These are phyloP conservation scores for Tanypteryx hageni DNA, from an alignment of 2,888 invertebrate genomes.

Conservation along the genomic window DNA sequence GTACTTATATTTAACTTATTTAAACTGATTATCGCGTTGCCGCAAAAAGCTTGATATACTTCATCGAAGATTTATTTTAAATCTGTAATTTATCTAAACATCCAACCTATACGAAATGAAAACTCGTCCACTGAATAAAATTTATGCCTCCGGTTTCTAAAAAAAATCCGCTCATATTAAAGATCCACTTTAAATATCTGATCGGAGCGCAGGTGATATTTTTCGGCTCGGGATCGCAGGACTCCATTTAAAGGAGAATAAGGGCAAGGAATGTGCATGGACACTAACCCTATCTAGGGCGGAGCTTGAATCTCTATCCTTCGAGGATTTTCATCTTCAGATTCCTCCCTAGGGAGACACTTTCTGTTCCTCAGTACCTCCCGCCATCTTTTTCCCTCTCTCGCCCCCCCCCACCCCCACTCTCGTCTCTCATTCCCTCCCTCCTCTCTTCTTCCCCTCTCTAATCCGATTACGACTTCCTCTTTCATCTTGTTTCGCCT, in stretches of 20 bases:
- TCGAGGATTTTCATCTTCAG: background rate
- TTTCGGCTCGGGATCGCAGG: background rate
- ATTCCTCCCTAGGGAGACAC: background rate
- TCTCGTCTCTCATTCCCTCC: background rate
- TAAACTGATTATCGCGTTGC: too few relatives aligned
- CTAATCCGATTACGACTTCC: slow-evolving; percentile 55
- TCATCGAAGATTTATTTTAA: too few relatives aligned
- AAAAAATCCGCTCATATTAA: too few relatives aligned
- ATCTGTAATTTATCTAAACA: too few relatives aligned
- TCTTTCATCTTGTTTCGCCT: slow-evolving; percentile 41
- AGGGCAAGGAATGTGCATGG: background rate
- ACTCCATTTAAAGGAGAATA: background rate
- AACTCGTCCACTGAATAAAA: too few relatives aligned
- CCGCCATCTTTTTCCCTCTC: background rate
- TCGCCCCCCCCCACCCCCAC: background rate
- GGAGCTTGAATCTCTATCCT: background rate
- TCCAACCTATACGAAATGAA: too few relatives aligned
- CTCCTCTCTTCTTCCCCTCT: background rate
- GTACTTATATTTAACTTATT: too few relatives aligned
- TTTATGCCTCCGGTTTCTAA: too few relatives aligned
- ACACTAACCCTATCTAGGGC: background rate
- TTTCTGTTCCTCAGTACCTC: too few relatives aligned
- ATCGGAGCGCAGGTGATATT: background rate
- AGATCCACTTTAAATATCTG: background rate
- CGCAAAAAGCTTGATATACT: too few relatives aligned